phyloP scores from a whole-genome alignment of 2,797 vertebrate species.

The Acridotheres tristis region DNA sequence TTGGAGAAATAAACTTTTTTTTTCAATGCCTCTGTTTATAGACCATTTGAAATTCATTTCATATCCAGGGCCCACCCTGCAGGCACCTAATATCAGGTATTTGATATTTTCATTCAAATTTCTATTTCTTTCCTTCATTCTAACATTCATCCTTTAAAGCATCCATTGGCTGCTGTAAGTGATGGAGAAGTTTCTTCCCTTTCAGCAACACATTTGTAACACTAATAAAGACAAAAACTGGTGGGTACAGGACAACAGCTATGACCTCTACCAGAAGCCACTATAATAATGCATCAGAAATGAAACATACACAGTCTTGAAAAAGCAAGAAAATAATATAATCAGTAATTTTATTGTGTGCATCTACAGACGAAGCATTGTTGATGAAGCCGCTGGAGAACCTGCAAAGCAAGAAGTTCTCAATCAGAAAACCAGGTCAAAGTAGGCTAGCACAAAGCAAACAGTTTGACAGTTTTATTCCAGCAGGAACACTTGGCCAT shows the following conservation, averaged over 20 bases:
- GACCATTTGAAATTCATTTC: neutral
- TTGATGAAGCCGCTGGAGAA: neutral
- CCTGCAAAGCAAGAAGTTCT: slow-evolving; percentile 59
- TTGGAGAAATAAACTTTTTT: neutral
- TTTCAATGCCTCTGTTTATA: neutral
- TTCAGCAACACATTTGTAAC: rapidly evolving
- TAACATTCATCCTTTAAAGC: neutral
- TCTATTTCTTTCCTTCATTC: neutral
- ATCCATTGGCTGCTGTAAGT: neutral
- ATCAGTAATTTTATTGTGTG: slow-evolving; percentile 72
- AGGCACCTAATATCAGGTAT: rapidly evolving
- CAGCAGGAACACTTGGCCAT: rapidly evolving
- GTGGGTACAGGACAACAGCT: neutral
- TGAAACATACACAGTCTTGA: neutral
- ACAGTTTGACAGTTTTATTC: neutral
- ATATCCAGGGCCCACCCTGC: neutral
- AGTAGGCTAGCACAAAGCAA: neutral
- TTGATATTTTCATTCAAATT: neutral
- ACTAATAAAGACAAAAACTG: neutral
- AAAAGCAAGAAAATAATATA: neutral
- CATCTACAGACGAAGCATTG: neutral
- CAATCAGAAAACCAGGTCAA: neutral
- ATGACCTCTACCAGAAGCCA: rapidly evolving
- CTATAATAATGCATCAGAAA: neutral
- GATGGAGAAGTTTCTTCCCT: neutral